Conservation (phyloP, 1,140 invertebrate species). For the Cyrtorhinus lividipennis region DNA sequence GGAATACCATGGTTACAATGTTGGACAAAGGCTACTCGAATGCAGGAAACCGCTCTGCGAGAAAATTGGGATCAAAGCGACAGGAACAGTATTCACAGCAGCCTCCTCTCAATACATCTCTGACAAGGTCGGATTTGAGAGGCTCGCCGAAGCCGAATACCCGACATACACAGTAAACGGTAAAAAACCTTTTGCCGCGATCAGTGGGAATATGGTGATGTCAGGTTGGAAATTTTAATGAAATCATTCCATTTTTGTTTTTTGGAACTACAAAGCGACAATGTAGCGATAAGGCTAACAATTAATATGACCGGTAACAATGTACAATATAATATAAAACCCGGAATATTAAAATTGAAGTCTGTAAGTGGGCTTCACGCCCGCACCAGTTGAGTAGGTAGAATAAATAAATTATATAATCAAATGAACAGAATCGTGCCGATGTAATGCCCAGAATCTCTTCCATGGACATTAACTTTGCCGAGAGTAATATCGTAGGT, state of each 20-base stretch:
- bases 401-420: too few relatives aligned
- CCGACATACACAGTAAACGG: not conserved
- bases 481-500: too few relatives aligned
- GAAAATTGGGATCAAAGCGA: not conserved
- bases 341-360: too few relatives aligned
- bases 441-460: too few relatives aligned
- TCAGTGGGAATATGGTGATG: not conserved
- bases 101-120: not conserved
- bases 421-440: too few relatives aligned
- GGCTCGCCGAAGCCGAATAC: not conserved
- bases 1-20: not conserved
- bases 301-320: too few relatives aligned
- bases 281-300: too few relatives aligned
- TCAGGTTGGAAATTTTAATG: not conserved
- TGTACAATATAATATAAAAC: too few relatives aligned
- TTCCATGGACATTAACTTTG: too few relatives aligned
- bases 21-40: not conserved
- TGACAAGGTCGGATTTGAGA: not conserved
- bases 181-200: not conserved
- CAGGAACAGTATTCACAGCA: not conserved
- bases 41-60: not conserved
- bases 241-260: not conserved
- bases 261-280: too few relatives aligned
- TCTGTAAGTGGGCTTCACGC: too few relatives aligned
- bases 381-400: too few relatives aligned